Evolutionary conservation across 2,888 invertebrate species (phyloP).

Genomic region (Protophormia terraenovae): DNA sequence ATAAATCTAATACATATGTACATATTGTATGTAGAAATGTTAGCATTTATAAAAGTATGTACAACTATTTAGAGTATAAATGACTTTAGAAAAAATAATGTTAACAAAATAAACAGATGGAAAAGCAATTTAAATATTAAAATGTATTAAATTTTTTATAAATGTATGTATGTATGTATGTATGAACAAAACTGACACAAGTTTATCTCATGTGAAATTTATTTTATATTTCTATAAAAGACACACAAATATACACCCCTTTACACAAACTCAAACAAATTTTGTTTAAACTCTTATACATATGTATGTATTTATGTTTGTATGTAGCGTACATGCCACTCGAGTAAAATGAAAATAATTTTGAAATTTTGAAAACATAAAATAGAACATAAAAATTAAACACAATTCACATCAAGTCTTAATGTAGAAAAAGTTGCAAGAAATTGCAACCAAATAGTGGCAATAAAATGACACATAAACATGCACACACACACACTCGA

Average conservation of each 20-base stretch:
- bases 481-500: not conserved
- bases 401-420: conserved; percentile 53
- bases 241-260: too few relatives aligned
- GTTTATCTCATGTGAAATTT: conserved; percentile 39
- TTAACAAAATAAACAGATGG: conserved; percentile 56
- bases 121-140: conserved; percentile 55
- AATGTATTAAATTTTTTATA: conserved; percentile 53
- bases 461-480: conserved; percentile 52
- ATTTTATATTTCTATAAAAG: conserved; percentile 1
- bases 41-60: too few relatives aligned
- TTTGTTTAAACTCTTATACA: not conserved
- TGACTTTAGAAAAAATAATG: conserved; percentile 48
- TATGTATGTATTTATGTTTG: too few relatives aligned
- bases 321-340: not conserved
- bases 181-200: conserved; percentile 10
- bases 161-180: too few relatives aligned
- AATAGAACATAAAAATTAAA: conserved; percentile 58
- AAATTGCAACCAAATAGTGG: conserved; percentile 51
- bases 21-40: too few relatives aligned
- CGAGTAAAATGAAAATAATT: conserved; percentile 47
- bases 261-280: not conserved
- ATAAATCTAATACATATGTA: too few relatives aligned
- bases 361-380: conserved; percentile 48
- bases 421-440: conserved; percentile 51
- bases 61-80: conserved; percentile 1